A percentile compares a stretch with the other conserved stretches of the same genome.
Conservation (phyloP, 2,113 vertebrate genomes). For the Gymnarchus niloticus region DNA sequence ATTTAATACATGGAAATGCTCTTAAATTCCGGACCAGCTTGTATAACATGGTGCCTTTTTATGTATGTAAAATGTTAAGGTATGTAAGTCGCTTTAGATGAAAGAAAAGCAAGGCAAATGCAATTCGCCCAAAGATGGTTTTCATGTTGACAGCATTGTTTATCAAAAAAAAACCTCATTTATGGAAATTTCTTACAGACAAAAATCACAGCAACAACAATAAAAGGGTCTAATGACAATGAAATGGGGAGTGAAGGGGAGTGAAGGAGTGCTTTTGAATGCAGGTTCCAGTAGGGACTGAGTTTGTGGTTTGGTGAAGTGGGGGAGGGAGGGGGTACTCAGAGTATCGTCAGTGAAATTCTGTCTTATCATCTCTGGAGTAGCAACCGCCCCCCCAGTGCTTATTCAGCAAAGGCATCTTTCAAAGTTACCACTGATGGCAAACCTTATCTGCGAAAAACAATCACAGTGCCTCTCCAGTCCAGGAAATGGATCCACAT, state of each 20-base stretch:
- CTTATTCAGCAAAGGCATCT: slow-evolving; percentile 26
- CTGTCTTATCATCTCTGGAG: slow-evolving; percentile 24
- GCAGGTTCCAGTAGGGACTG: not conserved
- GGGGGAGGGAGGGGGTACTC: not conserved
- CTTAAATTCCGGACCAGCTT: not conserved
- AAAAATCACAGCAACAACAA: too few species aligned
- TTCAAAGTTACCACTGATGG: not conserved
- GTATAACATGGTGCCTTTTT: not conserved
- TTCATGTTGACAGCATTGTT: not conserved
- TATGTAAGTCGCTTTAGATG: not conserved
- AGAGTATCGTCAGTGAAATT: not conserved
- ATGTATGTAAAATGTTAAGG: not conserved
- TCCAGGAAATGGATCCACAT: not conserved
- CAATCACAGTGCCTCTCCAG: not conserved
- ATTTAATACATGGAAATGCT: not conserved
- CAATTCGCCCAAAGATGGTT: not conserved
- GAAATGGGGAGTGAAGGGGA: not conserved
- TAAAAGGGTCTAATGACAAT: not conserved
- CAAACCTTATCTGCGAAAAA: not conserved
- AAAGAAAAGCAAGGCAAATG: not conserved
- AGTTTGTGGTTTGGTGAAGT: not conserved
- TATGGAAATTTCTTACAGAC: too few species aligned
- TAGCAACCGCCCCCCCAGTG: not conserved
- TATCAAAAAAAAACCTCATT: too few species aligned
- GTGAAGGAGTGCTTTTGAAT: not conserved